Evolutionary conservation across 2,113 vertebrate genomes (phyloP), one percentile per base, ranked within the genome.

Genomic region (Camarhynchus parvulus): DNA sequence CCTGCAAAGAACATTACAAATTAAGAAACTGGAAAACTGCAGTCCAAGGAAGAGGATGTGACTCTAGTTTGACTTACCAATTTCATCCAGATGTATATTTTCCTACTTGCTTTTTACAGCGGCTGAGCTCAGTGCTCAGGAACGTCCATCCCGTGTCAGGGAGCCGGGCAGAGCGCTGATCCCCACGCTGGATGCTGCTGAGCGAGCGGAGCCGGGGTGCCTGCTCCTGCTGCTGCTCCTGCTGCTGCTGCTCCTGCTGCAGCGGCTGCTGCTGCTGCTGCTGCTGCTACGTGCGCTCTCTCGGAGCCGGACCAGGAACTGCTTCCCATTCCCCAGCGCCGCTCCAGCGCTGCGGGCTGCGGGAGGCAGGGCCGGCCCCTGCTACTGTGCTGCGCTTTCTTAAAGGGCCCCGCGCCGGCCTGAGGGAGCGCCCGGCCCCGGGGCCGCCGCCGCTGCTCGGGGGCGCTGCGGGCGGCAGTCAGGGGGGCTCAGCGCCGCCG

Each of bases 351-450:
- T 49, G 59, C 91, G 21, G 85, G 84, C 92, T 81, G 28, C 77
- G 67, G 92, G 89, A 96, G 92, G 92, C 87, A 92, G 93, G 94
- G 69, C 83, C 92, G 62, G 74, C 81, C 89, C 58, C 66, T 23
- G 94, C 76, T 94, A 74, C 97, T 25, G 69, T 75, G 90, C 63
- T 63, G 86, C 87, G 31, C 83, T 92, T 30, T 97, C 97, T 98
- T 98, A 98, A 98, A 98, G 97, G 96, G 93, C 83, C 96, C 90
- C 73, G 87, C 78, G 74, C 44, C 85, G 35, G 37, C 22, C 47
- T 25, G 70, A 42, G 27, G 70, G 5, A 50, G 61, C 44, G 20
- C 47, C 1, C 6, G 8, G 22, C 35, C 5, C 22, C 59, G 30
- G 39, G 28, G 68, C n/a, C 35, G 1, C 41, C 56, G 70, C 31